Percentiles rank a stretch among this genome's conserved stretches.
phyloP scores from a whole-genome alignment of 2,888 invertebrate genomes.

The Protophormia terraenovae region DNA sequence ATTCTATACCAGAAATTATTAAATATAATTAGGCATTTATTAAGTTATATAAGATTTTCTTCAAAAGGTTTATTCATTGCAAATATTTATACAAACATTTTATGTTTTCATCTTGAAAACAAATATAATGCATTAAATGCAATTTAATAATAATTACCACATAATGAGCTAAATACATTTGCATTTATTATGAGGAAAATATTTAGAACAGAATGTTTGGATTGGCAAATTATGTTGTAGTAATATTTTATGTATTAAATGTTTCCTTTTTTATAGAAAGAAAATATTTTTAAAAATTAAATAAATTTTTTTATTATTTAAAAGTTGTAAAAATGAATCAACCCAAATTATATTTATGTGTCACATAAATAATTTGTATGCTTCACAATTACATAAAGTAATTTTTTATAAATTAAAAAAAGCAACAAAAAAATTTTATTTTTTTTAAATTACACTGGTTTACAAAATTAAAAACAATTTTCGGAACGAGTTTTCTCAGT shows the following conservation, averaged over 20 bases:
- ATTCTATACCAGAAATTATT: background rate
- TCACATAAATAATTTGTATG: background rate
- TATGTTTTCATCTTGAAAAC: background rate
- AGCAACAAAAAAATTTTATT: background rate
- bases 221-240: too few relatives aligned
- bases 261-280: too few relatives aligned
- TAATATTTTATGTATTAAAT: too few relatives aligned
- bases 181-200: background rate
- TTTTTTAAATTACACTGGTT: slow-evolving; percentile 16
- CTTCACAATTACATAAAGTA: background rate
- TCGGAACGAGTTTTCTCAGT: too few relatives aligned
- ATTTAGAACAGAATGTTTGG: too few relatives aligned
- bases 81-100: background rate
- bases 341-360: background rate
- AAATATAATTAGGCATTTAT: background rate
- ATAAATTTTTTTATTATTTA: too few relatives aligned
- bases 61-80: background rate
- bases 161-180: background rate
- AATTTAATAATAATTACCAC: background rate
- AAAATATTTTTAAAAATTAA: too few relatives aligned
- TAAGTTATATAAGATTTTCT: background rate
- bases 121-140: background rate
- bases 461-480: too few relatives aligned
- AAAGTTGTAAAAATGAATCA: too few relatives aligned
- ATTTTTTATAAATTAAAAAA: slow-evolving; percentile 1